Evolutionary conservation across 2,888 invertebrate genomes (phyloP).

Genomic region (Nephrocerus scutellatus): DNA sequence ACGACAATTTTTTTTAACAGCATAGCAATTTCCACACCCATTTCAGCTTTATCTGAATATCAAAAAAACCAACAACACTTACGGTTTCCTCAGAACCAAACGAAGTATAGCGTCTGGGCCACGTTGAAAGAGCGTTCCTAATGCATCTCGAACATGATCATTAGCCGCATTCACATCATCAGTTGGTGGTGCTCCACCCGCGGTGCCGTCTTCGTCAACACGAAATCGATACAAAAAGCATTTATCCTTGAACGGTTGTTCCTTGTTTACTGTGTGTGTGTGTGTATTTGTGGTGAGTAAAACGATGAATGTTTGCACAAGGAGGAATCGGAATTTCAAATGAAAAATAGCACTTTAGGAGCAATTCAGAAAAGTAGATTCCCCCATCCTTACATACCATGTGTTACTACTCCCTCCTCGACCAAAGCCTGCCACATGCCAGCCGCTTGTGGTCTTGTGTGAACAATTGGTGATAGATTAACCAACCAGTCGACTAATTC

Average conservation of each 20-base stretch:
- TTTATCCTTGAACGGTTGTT: conserved; percentile 76
- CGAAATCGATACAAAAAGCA: conserved; percentile 75
- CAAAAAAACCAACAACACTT: too few species aligned
- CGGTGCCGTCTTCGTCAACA: conserved; percentile 61
- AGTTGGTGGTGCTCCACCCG: conserved; percentile 52
- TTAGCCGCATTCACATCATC: conserved; percentile 61
- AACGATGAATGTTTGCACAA: conserved; percentile 6
- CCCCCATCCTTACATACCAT: conserved; percentile 58
- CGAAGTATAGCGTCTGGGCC: conserved; percentile 73
- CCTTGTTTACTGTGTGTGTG: conserved; percentile 57
- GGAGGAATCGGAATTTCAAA: conserved; percentile 11
- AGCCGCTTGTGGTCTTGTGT: conserved; percentile 62
- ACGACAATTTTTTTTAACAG: too few species aligned
- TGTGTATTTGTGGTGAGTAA: conserved; percentile 47
- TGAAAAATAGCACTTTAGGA: background rate
- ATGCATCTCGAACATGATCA: conserved; percentile 60
- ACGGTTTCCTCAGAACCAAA: conserved; percentile 75
- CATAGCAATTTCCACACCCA: background rate
- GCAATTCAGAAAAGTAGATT: background rate
- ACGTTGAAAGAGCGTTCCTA: conserved; percentile 60
- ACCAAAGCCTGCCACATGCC: conserved; percentile 79
- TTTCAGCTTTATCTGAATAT: background rate
- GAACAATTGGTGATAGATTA: conserved; percentile 56
- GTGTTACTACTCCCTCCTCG: conserved; percentile 70
- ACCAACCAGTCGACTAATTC: conserved; percentile 77